phyloP scores from a whole-genome alignment of 2,888 invertebrate species.

The Andrena hattorfiana region DNA sequence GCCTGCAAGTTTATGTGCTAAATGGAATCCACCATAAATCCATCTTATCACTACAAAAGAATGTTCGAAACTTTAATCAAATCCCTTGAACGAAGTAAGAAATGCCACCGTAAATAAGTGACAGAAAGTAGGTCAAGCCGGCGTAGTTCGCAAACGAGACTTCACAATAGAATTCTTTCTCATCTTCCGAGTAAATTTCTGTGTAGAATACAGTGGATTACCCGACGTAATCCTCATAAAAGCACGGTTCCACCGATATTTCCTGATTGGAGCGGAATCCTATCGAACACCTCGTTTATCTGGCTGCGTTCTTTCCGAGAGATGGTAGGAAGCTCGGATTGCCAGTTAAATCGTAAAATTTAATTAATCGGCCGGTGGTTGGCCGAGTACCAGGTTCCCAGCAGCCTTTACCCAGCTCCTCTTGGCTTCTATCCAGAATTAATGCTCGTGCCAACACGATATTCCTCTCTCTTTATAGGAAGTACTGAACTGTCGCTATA shows the following conservation, averaged over 20 bases:
- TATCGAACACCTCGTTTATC: constrained; percentile 40
- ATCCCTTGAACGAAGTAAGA: not conserved
- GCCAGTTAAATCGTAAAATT: constrained; percentile 66
- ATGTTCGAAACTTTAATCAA: not conserved
- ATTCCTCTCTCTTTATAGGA: constrained; percentile 62
- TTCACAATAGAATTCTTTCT: not conserved
- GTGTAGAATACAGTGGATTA: not conserved
- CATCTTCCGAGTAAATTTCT: not conserved
- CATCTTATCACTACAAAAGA: not conserved
- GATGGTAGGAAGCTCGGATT: constrained; percentile 37
- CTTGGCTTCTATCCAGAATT: constrained; percentile 69
- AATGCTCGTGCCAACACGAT: constrained; percentile 61
- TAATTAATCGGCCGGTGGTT: constrained; percentile 70
- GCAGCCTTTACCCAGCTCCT: constrained; percentile 48
- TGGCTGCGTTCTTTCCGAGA: constrained; percentile 38
- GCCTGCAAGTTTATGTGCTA: too few species aligned
- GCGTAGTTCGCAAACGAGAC: not conserved
- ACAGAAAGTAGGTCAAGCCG: not conserved
- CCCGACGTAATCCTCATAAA: not conserved
- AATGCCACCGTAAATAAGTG: not conserved
- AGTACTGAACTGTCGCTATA: constrained; percentile 50
- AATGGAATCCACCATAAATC: not conserved
- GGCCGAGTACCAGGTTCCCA: constrained; percentile 51
- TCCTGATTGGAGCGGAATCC: not conserved
- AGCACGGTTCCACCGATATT: constrained; percentile 4